Evolutionary conservation across 2,797 vertebrate genomes (phyloP), one percentile per base, ranked within the genome.

Genomic region (Hozukius guyotensis): DNA sequence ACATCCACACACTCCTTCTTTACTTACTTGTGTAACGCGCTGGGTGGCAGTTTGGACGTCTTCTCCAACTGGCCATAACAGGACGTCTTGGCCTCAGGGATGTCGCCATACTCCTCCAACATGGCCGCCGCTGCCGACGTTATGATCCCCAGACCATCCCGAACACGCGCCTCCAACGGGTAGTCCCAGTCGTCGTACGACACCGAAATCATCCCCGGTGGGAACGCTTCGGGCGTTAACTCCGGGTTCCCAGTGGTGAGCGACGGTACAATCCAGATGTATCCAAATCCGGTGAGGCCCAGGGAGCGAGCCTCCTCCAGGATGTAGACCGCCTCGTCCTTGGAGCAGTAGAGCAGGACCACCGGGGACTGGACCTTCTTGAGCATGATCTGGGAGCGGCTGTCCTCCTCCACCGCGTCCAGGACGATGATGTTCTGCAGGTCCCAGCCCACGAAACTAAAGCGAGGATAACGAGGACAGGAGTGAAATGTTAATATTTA

Each of bases 161-260:
- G 94, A 0, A 99, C 97, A 8, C 98, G 94, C 0, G 97, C 97
- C 85, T 98, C 97, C 90, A 99, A 87, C 4, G 95, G 97, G 83
- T 99, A 99, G 96, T 99, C 98, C 98, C 98, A 99, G 90, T 98
- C 97, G 0, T 99, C 98, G 0, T 99, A 99, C 1, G 98, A 97
- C 65, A 99, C 97, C 0, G 98, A 99, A 84, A 99, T 97, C 92
- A 99, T 97, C 59, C 98, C 98, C 0, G 97, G 96, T 1, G 98
- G 98, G 88, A 99, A 99, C 79, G 97, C 95, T 2, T 96, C 96
- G 0, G 98, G 97, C 8, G 96, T 97, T 87, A 97, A 92, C 49
- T 98, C 98, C 7, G 97, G 97, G 94, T 98, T 99, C 34, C 96
- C 98, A 0, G 97, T 97, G 64, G 98, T 98, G 78, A 99, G 90